These are phyloP conservation scores for Himalopsyche tibetana DNA, from an alignment of 2,888 invertebrate genomes.

Conservation along the genomic window DNA sequence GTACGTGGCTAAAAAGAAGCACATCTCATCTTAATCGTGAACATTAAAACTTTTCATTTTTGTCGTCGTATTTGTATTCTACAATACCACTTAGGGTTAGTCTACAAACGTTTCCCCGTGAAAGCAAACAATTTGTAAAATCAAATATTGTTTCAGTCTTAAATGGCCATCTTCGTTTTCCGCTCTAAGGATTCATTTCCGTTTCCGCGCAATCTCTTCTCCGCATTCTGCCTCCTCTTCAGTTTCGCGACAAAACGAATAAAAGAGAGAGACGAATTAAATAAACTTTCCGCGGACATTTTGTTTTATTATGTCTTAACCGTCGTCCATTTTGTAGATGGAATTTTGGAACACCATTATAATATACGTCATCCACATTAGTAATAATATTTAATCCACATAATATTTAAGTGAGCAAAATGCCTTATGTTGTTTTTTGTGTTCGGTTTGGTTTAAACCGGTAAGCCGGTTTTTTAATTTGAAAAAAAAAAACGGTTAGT, in stretches of 20 bases:
- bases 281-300: background rate
- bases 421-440: no score
- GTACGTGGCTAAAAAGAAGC: no score
- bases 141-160: constrained; percentile 20
- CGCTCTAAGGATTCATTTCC: constrained; percentile 10
- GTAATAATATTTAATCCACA: no score
- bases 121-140: constrained; percentile 20
- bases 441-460: no score
- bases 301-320: background rate
- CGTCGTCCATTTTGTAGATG: background rate
- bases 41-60: no score
- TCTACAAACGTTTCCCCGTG: background rate
- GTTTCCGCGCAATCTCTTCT: constrained; percentile 30
- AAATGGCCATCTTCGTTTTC: constrained; percentile 30
- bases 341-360: no score
- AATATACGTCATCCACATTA: no score
- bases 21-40: no score
- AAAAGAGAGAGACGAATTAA: constrained; percentile 12
- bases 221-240: background rate
- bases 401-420: no score
- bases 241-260: background rate
- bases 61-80: background rate
- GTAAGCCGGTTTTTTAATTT: no score
- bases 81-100: background rate
- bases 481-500: no score